Evolutionary conservation across 2,797 vertebrate genomes (phyloP), one percentile per base, ranked within the genome.

Genomic region (Hypotaenidia philippensis): DNA sequence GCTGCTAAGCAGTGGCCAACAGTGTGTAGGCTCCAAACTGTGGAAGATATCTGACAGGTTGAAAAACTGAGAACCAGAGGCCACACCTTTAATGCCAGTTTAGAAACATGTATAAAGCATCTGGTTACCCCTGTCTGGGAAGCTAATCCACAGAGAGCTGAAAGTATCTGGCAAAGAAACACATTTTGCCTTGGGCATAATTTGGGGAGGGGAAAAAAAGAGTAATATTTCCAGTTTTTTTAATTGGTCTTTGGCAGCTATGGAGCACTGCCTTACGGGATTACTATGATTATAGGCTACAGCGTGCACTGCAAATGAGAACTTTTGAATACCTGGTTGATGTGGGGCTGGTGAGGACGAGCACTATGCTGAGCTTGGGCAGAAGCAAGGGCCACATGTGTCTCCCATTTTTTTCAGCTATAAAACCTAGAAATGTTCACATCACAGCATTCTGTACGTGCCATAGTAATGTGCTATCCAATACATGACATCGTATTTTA

Each of bases 161-260:
- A 82, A 96, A 94, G 70, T 36, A 88, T 94, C 93, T 97, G 95
- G 77, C 96, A 87, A 64, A 94, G 77, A 83, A 90, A 52, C 64
- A 47, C 17, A 64, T 92, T 94, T 93, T 87, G 89, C 95, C 94
- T 90, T 69, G 53, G 90, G 94, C 83, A 55, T 65, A n/a, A 90
- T 92, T 31, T 77, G 71, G 59, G 74, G 74, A 94, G 83, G 74
- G 29, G 49, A 50, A 74, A 91, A 83, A 85, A 93, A 77, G 90
- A 71, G 93, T 82, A 83, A 38, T 84, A 95, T 96, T 96, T 96
- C 96, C 95, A 97, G 94, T 93, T 94, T 97, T 84, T 84, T 93
- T 25, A 95, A 93, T 94, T 9, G 38, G 76, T 64, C 71, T 87
- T 87, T 96, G 95, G 94, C 96, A 95, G 85, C 19, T 19, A 23